phyloP scores from a whole-genome alignment of 2,113 vertebrate species.

The Nibea coibor region DNA sequence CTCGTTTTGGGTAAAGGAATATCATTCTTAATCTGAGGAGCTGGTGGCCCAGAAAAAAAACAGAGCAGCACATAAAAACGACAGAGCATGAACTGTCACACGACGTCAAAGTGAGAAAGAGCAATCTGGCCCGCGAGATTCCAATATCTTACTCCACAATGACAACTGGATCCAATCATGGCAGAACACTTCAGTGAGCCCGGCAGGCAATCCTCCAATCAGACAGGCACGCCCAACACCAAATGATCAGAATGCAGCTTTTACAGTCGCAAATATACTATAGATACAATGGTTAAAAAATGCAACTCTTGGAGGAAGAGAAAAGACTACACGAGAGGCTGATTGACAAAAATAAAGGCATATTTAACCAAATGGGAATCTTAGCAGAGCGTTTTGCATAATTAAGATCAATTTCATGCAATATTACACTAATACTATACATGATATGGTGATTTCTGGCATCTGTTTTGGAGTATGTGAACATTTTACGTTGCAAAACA shows the following conservation, averaged over 20 bases:
- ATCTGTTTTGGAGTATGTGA: neutral
- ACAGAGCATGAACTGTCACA: slow-evolving; percentile 71
- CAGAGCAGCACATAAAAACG: slow-evolving; percentile 54
- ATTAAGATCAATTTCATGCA: neutral
- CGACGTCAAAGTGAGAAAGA: slow-evolving; percentile 67
- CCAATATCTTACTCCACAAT: slow-evolving; percentile 69
- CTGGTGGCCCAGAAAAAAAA: slow-evolving; percentile 28
- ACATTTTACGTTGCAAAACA: neutral
- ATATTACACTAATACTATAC: neutral
- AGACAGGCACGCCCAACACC: slow-evolving; percentile 58
- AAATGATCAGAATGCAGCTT: slow-evolving; percentile 53
- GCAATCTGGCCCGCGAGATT: slow-evolving; percentile 69
- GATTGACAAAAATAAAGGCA: neutral
- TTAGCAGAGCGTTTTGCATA: neutral
- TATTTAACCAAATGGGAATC: neutral
- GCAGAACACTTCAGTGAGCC: slow-evolving; percentile 59
- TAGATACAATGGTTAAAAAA: slow-evolving; percentile 22
- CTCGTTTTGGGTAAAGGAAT: slow-evolving; percentile 51
- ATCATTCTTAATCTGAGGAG: slow-evolving; percentile 64
- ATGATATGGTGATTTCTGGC: neutral
- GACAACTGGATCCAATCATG: slow-evolving; percentile 75
- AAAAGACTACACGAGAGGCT: neutral
- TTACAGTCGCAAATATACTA: slow-evolving; percentile 30
- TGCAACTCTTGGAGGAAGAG: neutral
- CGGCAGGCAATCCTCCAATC: slow-evolving; percentile 66